These are phyloP conservation scores for Syngnathus typhle DNA, from an alignment of 2,113 vertebrate genomes.

Conservation along the genomic window DNA sequence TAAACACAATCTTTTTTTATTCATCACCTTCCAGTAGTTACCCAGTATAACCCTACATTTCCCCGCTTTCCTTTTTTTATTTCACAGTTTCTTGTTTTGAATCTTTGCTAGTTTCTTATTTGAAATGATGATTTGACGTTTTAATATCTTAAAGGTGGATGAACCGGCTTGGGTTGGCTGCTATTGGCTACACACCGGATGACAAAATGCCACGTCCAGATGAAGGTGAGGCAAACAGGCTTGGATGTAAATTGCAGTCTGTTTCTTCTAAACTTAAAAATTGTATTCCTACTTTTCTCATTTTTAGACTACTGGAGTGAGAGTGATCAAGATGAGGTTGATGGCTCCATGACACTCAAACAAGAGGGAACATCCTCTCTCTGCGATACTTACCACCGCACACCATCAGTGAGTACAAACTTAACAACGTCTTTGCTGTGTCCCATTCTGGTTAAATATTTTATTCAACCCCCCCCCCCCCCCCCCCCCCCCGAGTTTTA, in stretches of 20 bases:
- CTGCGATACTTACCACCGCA: conserved; percentile 80
- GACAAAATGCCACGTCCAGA: conserved; percentile 85
- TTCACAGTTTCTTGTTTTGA: not conserved
- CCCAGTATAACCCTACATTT: conserved; percentile 12
- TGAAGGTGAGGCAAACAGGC: conserved; percentile 73
- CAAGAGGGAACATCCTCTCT: conserved; percentile 78
- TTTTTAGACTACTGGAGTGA: conserved; percentile 89
- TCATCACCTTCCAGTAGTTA: conserved; percentile 33
- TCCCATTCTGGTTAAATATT: conserved; percentile 47
- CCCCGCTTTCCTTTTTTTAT: conserved; percentile 7
- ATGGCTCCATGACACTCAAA: conserved; percentile 84
- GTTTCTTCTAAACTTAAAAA: not conserved
- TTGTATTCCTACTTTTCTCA: conserved; percentile 5
- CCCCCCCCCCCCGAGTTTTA: conserved; percentile 34
- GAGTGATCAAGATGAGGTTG: conserved; percentile 86
- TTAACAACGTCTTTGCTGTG: conserved; percentile 17
- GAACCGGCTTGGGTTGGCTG: conserved; percentile 86
- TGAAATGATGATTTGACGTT: not conserved
- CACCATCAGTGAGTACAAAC: conserved; percentile 77
- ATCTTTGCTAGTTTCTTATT: not conserved
- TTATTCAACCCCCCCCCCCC: conserved; percentile 40
- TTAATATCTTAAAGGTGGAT: conserved; percentile 76
- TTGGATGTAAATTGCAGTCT: not conserved
- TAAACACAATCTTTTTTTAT: conserved; percentile 32
- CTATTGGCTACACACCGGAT: conserved; percentile 88